Evolutionary conservation across 1,140 invertebrate genomes (phyloP).

Genomic region (Oscheius sp.): DNA sequence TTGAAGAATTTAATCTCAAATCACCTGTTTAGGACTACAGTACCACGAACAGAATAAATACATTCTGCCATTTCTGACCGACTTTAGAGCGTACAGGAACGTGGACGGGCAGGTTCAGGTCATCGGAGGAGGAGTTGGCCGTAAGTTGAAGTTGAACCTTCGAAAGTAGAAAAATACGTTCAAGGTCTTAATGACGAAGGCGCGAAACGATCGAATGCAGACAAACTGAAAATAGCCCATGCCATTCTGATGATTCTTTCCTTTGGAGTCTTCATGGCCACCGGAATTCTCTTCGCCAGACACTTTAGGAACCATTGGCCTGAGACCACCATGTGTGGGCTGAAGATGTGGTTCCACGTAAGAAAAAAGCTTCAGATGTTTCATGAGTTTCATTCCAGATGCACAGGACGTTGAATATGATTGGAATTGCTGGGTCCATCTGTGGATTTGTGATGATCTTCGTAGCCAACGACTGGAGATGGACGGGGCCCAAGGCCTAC

Average conservation of each 20-base stretch:
- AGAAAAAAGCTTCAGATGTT: not conserved
- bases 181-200: not conserved
- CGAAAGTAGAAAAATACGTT: no score
- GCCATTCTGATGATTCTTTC: constrained; percentile 37
- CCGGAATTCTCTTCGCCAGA: constrained; percentile 40
- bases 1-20: not conserved
- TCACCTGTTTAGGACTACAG: not conserved
- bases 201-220: not conserved
- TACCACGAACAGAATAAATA: constrained; percentile 1
- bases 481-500: constrained; percentile 11
- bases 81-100: not conserved
- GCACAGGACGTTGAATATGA: constrained; percentile 41
- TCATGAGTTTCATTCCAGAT: constrained; percentile 18
- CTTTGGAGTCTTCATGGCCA: constrained; percentile 39
- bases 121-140: no score
- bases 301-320: constrained; percentile 42
- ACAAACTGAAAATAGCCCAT: constrained; percentile 7
- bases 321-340: constrained; percentile 25
- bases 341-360: constrained; percentile 45
- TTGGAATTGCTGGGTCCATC: constrained; percentile 35
- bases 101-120: not conserved
- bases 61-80: not conserved
- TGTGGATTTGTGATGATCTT: constrained; percentile 45
- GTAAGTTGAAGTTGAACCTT: not conserved
- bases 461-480: constrained; percentile 39